A percentile compares a stretch with the other conserved stretches of the same genome.
phyloP scores from a whole-genome alignment of 1,140 invertebrate species.

The Drosophila eugracilis region DNA sequence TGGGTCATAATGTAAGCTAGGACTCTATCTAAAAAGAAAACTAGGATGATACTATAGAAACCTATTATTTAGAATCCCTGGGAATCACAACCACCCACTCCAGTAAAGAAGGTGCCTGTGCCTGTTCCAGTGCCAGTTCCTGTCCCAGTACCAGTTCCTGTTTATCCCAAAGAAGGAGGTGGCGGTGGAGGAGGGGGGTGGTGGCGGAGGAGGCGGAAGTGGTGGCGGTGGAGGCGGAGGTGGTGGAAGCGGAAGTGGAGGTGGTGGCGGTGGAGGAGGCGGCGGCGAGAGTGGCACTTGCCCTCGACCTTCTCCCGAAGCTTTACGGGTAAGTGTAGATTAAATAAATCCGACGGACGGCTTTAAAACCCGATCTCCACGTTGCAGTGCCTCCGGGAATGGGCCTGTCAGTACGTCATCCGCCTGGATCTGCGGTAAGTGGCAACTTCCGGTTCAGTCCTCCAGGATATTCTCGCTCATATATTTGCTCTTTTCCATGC shows the following conservation, averaged over 20 bases:
- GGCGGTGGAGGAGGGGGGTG: slow-evolving; percentile 2
- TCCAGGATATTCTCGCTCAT: slow-evolving; percentile 3
- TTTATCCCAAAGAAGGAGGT: slow-evolving; percentile 4
- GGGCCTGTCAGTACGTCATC: slow-evolving; percentile 73
- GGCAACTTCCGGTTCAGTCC: slow-evolving; percentile 22
- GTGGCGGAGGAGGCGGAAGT: neutral
- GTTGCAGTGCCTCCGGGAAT: slow-evolving; percentile 66
- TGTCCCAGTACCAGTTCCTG: slow-evolving; percentile 26
- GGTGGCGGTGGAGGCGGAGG: neutral
- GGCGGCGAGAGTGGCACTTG: slow-evolving; percentile 33
- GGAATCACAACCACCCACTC: slow-evolving; percentile 5
- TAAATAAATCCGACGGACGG: slow-evolving; percentile 1
- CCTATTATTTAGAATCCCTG: slow-evolving; percentile 15
- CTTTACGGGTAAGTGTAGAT: slow-evolving; percentile 48
- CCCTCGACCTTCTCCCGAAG: slow-evolving; percentile 53
- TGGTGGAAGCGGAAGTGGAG: neutral
- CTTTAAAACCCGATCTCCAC: slow-evolving; percentile 11
- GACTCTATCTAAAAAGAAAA: neutral
- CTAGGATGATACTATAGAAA: neutral
- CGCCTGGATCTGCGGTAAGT: slow-evolving; percentile 77
- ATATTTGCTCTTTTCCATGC: slow-evolving; percentile 16
- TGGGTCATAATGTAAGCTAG: slow-evolving; percentile 16
- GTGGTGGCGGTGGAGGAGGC: slow-evolving; percentile 3
- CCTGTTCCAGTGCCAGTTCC: slow-evolving; percentile 40
- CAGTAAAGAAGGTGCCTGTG: slow-evolving; percentile 31